Percentiles rank a stretch among this genome's conserved stretches.
Conservation (phyloP, 2,113 vertebrate genomes). For the Nycticorax nycticorax region DNA sequence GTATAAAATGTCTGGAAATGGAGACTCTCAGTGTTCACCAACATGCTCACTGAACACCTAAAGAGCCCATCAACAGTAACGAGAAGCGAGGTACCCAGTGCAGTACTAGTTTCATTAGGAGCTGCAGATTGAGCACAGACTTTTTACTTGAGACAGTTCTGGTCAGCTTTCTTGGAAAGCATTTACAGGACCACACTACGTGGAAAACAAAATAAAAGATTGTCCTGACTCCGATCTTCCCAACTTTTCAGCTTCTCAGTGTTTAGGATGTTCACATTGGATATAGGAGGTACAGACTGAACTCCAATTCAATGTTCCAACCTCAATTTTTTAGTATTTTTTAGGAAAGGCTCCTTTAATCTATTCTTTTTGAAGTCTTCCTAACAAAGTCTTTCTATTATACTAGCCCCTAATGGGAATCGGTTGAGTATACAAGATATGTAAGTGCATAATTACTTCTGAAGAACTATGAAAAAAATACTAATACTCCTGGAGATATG, state of each 20-base stretch:
- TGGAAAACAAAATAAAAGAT: background rate
- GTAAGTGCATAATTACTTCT: background rate
- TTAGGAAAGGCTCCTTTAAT: background rate
- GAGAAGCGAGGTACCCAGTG: background rate
- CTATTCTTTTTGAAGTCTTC: background rate
- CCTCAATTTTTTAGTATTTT: background rate
- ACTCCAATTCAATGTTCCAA: background rate
- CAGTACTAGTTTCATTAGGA: background rate
- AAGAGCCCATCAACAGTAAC: background rate
- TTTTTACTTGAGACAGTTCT: background rate
- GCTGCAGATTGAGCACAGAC: background rate
- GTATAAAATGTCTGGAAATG: background rate
- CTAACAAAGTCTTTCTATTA: background rate
- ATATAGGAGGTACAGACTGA: background rate
- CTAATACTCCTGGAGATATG: background rate
- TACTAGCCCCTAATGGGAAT: background rate
- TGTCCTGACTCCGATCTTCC: background rate
- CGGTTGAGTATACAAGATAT: background rate
- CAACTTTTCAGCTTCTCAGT: background rate
- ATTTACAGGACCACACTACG: background rate
- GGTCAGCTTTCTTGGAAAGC: background rate
- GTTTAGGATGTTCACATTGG: background rate
- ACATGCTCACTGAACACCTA: background rate
- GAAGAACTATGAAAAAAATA: background rate
- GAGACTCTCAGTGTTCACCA: background rate